Conservation (phyloP, 2,888 invertebrate species). For the Elysia crispata region DNA sequence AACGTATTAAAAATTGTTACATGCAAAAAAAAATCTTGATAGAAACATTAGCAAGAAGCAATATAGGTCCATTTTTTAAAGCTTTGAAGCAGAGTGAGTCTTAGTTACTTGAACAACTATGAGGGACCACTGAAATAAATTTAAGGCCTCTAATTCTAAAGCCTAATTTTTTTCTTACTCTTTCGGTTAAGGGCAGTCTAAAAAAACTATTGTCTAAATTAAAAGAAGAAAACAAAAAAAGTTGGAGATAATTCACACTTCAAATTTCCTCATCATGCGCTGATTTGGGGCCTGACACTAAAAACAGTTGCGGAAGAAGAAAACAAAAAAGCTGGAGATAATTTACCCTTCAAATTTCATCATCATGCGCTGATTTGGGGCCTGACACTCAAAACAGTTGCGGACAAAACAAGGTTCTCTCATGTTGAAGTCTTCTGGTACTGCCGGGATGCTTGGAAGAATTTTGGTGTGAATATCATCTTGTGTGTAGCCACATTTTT, state of each 20-base stretch:
- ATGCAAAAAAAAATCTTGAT: too few species aligned
- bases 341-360: constrained; percentile 68
- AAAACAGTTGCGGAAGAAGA: constrained; percentile 60
- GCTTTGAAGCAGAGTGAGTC: too few species aligned
- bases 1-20: too few species aligned
- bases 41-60: too few species aligned
- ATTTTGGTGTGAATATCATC: constrained; percentile 60
- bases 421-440: constrained; percentile 66
- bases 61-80: too few species aligned
- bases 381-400: constrained; percentile 68
- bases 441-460: constrained; percentile 69
- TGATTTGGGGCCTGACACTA: constrained; percentile 67
- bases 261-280: constrained; percentile 64
- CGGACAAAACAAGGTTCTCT: constrained; percentile 61
- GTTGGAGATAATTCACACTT: constrained; percentile 55
- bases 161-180: too few species aligned
- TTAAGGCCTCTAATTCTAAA: too few species aligned
- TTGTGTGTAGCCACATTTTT: constrained; percentile 60
- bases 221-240: too few species aligned
- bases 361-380: constrained; percentile 63
- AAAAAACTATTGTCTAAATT: too few species aligned
- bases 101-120: too few species aligned
- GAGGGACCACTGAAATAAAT: too few species aligned
- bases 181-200: too few species aligned
- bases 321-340: neutral